These are phyloP conservation scores for Microplitis deprimator DNA, from an alignment of 2,888 invertebrate species.

Conservation along the genomic window DNA sequence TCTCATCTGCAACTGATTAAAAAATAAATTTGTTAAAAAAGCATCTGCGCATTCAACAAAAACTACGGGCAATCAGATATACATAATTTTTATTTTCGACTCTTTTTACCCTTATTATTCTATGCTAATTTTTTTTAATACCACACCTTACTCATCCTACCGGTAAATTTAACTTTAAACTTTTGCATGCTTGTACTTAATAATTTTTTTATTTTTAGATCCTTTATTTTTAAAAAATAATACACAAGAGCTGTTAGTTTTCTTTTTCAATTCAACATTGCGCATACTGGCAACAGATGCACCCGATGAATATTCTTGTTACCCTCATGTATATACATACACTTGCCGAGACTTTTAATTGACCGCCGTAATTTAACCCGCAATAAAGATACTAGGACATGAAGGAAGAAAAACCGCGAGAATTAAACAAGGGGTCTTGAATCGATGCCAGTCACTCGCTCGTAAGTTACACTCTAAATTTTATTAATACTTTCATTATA, in stretches of 20 bases:
- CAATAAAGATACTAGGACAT: slow-evolving; percentile 18
- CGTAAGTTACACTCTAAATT: no score
- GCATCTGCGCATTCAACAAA: background rate
- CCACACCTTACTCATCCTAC: background rate
- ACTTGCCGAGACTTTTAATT: slow-evolving; percentile 46
- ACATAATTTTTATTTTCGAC: background rate
- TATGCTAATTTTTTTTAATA: slow-evolving; percentile 24
- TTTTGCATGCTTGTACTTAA: slow-evolving; percentile 13
- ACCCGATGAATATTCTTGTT: slow-evolving; percentile 44
- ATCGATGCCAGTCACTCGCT: background rate
- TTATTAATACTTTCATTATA: no score
- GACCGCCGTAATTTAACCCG: slow-evolving; percentile 48
- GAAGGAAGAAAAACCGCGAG: slow-evolving; percentile 25
- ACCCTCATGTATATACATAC: slow-evolving; percentile 18
- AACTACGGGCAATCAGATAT: background rate
- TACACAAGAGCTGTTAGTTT: slow-evolving; percentile 4
- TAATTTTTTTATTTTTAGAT: slow-evolving; percentile 34
- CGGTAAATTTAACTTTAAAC: slow-evolving; percentile 19
- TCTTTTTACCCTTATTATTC: slow-evolving; percentile 2
- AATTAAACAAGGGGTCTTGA: slow-evolving; percentile 19
- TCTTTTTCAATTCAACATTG: background rate
- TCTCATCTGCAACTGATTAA: slow-evolving; percentile 28
- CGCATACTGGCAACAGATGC: slow-evolving; percentile 44
- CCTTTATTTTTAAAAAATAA: slow-evolving; percentile 27
- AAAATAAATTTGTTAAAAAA: slow-evolving; percentile 1